phyloP scores from a whole-genome alignment of 2,113 vertebrate species.

The Thunnus thynnus region DNA sequence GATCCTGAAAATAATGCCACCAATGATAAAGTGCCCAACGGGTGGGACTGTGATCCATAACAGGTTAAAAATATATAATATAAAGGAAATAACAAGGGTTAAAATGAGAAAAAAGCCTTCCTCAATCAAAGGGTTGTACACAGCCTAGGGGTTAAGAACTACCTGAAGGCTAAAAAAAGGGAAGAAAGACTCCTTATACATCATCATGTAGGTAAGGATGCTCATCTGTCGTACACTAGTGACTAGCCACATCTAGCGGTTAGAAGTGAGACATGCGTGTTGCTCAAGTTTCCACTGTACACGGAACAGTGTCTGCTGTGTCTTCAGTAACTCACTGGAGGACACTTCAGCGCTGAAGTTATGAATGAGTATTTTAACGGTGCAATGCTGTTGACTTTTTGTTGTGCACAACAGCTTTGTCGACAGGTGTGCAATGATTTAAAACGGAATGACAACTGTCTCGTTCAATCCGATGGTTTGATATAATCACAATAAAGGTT shows the following conservation, averaged over 20 bases:
- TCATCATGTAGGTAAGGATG: not conserved
- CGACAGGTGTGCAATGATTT: not conserved
- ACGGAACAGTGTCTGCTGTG: not conserved
- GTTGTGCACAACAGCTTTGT: not conserved
- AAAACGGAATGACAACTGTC: not conserved
- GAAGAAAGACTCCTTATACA: rapidly evolving
- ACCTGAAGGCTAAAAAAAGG: constrained; percentile 15
- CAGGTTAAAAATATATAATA: too few species aligned
- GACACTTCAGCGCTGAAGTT: not conserved
- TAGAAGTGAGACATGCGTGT: not conserved
- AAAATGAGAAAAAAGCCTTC: too few species aligned
- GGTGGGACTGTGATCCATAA: too few species aligned
- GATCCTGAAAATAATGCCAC: too few species aligned
- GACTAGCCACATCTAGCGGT: constrained; percentile 65
- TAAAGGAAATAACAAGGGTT: too few species aligned
- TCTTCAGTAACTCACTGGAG: not conserved
- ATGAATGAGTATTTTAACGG: constrained; percentile 5
- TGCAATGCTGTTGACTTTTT: not conserved
- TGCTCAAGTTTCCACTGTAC: not conserved
- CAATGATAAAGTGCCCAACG: too few species aligned
- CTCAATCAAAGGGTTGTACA: not conserved
- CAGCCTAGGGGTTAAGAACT: not conserved
- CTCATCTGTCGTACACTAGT: not conserved
- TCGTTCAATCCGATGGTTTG: not conserved
- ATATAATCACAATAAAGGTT: not conserved